Conservation (phyloP, 2,797 vertebrate species). For the Lindbergichthys nudifrons region DNA sequence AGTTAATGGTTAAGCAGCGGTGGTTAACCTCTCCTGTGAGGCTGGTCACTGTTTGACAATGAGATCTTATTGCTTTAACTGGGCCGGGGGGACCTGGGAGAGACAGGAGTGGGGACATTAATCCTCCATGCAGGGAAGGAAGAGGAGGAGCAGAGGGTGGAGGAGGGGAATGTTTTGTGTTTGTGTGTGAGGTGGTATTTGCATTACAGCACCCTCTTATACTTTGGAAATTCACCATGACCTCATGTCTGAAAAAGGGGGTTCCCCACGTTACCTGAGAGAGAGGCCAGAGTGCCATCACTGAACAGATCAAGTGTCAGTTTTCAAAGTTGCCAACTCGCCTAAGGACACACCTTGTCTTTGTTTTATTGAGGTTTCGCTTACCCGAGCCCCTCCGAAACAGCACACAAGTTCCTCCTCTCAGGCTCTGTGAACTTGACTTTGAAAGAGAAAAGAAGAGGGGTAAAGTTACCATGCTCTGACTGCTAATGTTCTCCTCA, state of each 20-base stretch:
- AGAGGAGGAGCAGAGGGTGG: conserved; percentile 18
- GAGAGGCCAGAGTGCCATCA: conserved; percentile 41
- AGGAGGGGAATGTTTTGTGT: conserved; percentile 23
- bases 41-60: conserved; percentile 81
- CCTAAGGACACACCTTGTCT: conserved; percentile 63
- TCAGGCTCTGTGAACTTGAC: conserved; percentile 76
- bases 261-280: conserved; percentile 68
- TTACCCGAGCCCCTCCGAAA: conserved; percentile 61
- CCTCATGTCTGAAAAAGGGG: conserved; percentile 57
- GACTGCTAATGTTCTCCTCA: conserved; percentile 63
- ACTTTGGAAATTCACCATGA: conserved; percentile 46
- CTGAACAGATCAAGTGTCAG: conserved; percentile 66
- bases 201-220: conserved; percentile 7
- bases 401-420: conserved; percentile 48
- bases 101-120: conserved; percentile 63
- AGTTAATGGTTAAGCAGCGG: conserved; percentile 82
- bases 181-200: conserved; percentile 30
- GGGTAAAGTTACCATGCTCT: conserved; percentile 48
- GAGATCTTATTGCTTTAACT: conserved; percentile 75
- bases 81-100: conserved; percentile 68
- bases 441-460: conserved; percentile 61
- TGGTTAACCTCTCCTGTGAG: conserved; percentile 74
- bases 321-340: conserved; percentile 50
- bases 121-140: conserved; percentile 52
- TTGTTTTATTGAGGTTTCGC: conserved; percentile 68